Evolutionary conservation across 2,113 vertebrate species (phyloP), one percentile per base, ranked within the genome.

Genomic region (Promerops cafer): DNA sequence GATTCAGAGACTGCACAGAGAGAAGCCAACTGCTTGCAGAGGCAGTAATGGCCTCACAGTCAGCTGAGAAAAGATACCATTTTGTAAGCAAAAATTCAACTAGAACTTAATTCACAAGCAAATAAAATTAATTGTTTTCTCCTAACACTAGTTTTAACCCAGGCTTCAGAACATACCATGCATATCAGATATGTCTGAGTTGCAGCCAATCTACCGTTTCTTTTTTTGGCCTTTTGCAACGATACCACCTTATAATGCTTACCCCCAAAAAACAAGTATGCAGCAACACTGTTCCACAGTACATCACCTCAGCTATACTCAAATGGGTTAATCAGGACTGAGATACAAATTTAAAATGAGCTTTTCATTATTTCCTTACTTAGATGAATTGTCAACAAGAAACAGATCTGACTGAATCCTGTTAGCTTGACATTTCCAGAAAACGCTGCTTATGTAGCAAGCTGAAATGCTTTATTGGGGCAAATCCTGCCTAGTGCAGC

Each of bases 321-420:
- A 80, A 27, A 49, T 50, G 70, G 39, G 53, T 90, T 90, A 87
- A 89, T 84, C 54, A 94, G 91, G 23, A 42, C 24, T 50, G 39
- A 90, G 54, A 65, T 54, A 87, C 4, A 54, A 90, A 90, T 95
- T 89, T 87, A 45, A 87, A 93, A 78, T 35, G 33, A 60, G 47
- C 16, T 93, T 83, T 87, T 66, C 53, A 60, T 80, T 30, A 93
- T 79, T 93, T 69, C 52, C 53, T 93, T 86, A 76, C 39, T 64
- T 80, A 85, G 87, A 96, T n/a, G 45, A 45, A 94, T 45, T 90
- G 78, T 89, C 90, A 91, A 19, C 83, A 94, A 79, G 71, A 85
- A 94, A 52, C 9, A 88, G 30, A 96, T 88, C 54, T 71, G 54
- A 91, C 78, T 93, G 75, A 70, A 90, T 83, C 90, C 89, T 77